Base-by-base conservation (phyloP, 2,113 vertebrate genomes). In the Tachysurus vachellii region DNA sequence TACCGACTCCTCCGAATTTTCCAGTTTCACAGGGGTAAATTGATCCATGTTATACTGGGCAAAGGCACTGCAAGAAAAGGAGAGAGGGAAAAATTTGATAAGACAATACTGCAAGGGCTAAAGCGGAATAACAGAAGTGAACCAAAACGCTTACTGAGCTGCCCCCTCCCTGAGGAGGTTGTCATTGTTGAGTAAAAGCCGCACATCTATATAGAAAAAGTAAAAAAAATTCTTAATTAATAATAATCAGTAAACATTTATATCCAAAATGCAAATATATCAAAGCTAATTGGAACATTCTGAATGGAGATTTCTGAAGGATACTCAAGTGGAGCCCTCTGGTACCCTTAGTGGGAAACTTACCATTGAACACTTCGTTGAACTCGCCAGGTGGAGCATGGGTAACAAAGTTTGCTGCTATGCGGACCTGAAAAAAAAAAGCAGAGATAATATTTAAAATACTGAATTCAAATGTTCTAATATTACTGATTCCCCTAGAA, bases 21-120 rank as follows among this genome's bases (percentile, higher is more conserved):
- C 97, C 88, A 99, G 92, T 95, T 98, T 99, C 90, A 97, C 97
- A 91, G 98, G 98, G 89, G 97, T 98, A 94, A 99, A 99, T 93
- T 99, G 98, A 95, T 99, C 98, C 97, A 99, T 95, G 93, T 99
- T 99, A 94, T 99, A 99, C 92, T 99, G 97, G 94, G 98, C 98
- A 96, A 99, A 99, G 73, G 98, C 98, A 94, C 98, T 99, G 88
- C 66, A 92, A 91, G 13, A 84, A 14, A 89, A 28, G 19, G 62
- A 64, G 16, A 57, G 3, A 71, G n/a, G 28, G 10, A 16, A 79
- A 54, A 54, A 59, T 44, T 0, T 42, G 79, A 81, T 14, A 12
- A 57, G 17, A 23, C 16, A 61, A 61, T 21, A 70, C 56, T 80
- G 26, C 1, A 47, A 12, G 13, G 12, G 8, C 57, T 21, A 64